Conservation (phyloP, 2,113 vertebrate species). For the Tretioscincus oriximinensis region DNA sequence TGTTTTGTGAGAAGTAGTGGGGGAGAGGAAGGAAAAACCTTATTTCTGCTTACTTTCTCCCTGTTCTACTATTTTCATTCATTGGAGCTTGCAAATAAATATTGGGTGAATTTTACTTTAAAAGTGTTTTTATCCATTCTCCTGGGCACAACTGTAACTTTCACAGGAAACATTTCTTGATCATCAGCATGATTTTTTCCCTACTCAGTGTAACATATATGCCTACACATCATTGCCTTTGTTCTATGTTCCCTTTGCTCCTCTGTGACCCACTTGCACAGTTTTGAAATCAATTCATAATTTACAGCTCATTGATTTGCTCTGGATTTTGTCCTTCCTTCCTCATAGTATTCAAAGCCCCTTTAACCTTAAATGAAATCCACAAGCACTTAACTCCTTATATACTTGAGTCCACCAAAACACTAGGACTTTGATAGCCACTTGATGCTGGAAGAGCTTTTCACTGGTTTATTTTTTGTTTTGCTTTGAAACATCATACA, state of each 20-base stretch:
- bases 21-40: no score
- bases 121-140: background rate
- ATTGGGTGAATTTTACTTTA: background rate
- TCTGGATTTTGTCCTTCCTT: slow-evolving; percentile 24
- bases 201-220: background rate
- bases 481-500: background rate
- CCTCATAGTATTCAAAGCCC: background rate
- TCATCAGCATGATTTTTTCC: slow-evolving; percentile 20
- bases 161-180: background rate
- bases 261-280: slow-evolving; percentile 1
- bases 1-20: no score
- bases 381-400: background rate
- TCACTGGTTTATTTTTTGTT: background rate
- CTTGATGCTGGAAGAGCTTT: background rate
- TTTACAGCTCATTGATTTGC: slow-evolving; percentile 18
- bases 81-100: background rate
- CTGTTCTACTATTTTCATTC: no score
- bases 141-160: background rate
- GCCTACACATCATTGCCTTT: background rate
- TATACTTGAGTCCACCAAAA: background rate
- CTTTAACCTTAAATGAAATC: slow-evolving; percentile 13
- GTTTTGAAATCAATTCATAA: slow-evolving; percentile 14
- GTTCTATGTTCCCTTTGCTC: background rate
- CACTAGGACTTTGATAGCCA: background rate
- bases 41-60: no score